Conservation (phyloP, 1,140 invertebrate genomes). For the Aphaenogaster ashmeadi region DNA sequence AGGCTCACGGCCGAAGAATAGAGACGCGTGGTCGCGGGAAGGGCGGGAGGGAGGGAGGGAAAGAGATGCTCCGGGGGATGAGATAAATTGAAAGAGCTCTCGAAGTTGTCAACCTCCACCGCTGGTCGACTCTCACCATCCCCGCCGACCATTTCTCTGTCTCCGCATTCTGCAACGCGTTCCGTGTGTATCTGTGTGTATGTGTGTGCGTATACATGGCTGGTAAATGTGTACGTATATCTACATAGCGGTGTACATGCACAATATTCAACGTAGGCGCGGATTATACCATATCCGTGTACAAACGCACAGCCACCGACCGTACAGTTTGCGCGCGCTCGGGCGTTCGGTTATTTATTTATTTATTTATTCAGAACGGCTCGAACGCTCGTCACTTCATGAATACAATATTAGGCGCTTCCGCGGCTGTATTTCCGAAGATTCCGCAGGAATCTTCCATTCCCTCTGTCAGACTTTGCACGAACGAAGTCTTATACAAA, state of each 20-base stretch:
- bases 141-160: constrained; percentile 52
- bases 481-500: constrained; percentile 34
- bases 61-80: constrained; percentile 79
- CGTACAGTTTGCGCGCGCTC: constrained; percentile 51
- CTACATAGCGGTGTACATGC: neutral
- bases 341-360: constrained; percentile 79
- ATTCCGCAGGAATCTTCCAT: constrained; percentile 42
- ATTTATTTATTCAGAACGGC: constrained; percentile 82
- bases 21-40: constrained; percentile 55
- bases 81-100: constrained; percentile 86
- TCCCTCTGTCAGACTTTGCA: constrained; percentile 24
- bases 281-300: constrained; percentile 53
- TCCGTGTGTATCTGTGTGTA: neutral
- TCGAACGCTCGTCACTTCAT: constrained; percentile 80
- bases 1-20: constrained; percentile 63
- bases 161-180: constrained; percentile 34
- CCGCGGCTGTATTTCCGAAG: constrained; percentile 54
- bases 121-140: constrained; percentile 65
- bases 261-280: constrained; percentile 31
- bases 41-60: constrained; percentile 39
- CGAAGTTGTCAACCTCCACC: constrained; percentile 84
- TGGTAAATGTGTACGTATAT: neutral
- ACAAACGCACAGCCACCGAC: constrained; percentile 19
- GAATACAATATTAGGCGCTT: constrained; percentile 80
- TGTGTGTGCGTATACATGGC: neutral